phyloP scores from a whole-genome alignment of 2,888 invertebrate genomes.

The Ectropis crepuscularia region DNA sequence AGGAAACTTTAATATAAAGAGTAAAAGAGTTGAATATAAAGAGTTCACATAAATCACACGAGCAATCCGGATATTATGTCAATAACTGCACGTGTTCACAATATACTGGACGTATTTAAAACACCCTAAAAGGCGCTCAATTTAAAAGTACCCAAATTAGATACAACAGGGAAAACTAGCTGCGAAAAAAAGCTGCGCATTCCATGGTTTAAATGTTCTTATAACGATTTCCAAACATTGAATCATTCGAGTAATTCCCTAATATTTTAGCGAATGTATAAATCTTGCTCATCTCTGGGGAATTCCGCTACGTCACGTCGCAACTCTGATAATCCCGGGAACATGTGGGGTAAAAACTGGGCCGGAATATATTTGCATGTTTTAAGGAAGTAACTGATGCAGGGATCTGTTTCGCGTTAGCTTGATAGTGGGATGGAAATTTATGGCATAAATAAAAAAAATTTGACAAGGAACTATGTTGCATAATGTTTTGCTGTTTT shows the following conservation, averaged over 20 bases:
- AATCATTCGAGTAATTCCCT: slow-evolving; percentile 1
- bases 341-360: slow-evolving; percentile 15
- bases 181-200: too few species aligned
- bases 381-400: slow-evolving; percentile 5
- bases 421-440: slow-evolving; percentile 8
- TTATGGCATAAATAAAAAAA: slow-evolving; percentile 2
- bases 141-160: too few species aligned
- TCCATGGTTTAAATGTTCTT: neutral
- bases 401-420: slow-evolving; percentile 2
- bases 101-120: too few species aligned
- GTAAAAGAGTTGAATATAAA: too few species aligned
- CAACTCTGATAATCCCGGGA: slow-evolving; percentile 6
- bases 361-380: slow-evolving; percentile 27
- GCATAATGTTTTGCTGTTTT: too few species aligned
- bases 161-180: too few species aligned
- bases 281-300: slow-evolving; percentile 2
- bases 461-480: neutral
- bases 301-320: slow-evolving; percentile 3
- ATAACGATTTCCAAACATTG: slow-evolving; percentile 3
- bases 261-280: slow-evolving; percentile 12
- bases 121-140: too few species aligned
- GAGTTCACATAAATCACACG: too few species aligned
- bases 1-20: too few species aligned
- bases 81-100: too few species aligned
- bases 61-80: too few species aligned